phyloP scores from a whole-genome alignment of 2,113 vertebrate genomes.

The Anolis sagrei region DNA sequence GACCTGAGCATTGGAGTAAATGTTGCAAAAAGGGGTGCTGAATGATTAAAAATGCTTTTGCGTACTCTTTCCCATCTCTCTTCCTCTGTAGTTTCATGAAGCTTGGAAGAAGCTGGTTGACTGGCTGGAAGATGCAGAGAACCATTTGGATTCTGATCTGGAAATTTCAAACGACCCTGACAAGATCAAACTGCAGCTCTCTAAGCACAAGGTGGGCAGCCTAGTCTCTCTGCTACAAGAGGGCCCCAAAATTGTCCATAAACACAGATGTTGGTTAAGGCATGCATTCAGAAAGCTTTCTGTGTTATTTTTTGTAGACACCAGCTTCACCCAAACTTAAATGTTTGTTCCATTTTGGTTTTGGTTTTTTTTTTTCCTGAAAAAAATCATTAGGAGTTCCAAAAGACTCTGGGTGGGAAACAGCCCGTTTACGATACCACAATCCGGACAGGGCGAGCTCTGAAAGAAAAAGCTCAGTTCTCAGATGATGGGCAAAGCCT shows the following conservation, averaged over 20 bases:
- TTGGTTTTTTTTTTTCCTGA: neutral
- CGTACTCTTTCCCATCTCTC: neutral
- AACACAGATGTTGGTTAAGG: too few relatives aligned
- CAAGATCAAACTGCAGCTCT: conserved; percentile 96
- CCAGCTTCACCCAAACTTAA: neutral
- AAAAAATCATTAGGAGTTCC: conserved; percentile 87
- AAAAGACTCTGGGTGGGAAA: conserved; percentile 95
- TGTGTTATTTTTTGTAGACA: neutral
- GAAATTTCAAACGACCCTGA: conserved; percentile 99
- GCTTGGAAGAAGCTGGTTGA: conserved; percentile 97
- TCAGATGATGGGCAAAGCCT: conserved; percentile 90
- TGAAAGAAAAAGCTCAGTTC: conserved; percentile 93
- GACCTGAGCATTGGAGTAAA: neutral
- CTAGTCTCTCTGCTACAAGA: too few relatives aligned
- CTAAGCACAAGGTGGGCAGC: conserved; percentile 91
- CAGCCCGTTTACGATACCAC: conserved; percentile 98
- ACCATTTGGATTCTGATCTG: conserved; percentile 92
- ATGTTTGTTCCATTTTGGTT: neutral
- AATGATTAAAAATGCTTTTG: neutral
- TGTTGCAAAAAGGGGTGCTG: neutral
- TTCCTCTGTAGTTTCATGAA: conserved; percentile 90
- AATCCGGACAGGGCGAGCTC: conserved; percentile 90
- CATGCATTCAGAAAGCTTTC: neutral
- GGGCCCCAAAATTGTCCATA: too few relatives aligned
- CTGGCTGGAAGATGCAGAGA: conserved; percentile 98